Base-by-base conservation (phyloP, 1,140 invertebrate species). In the Drosophila auraria region DNA sequence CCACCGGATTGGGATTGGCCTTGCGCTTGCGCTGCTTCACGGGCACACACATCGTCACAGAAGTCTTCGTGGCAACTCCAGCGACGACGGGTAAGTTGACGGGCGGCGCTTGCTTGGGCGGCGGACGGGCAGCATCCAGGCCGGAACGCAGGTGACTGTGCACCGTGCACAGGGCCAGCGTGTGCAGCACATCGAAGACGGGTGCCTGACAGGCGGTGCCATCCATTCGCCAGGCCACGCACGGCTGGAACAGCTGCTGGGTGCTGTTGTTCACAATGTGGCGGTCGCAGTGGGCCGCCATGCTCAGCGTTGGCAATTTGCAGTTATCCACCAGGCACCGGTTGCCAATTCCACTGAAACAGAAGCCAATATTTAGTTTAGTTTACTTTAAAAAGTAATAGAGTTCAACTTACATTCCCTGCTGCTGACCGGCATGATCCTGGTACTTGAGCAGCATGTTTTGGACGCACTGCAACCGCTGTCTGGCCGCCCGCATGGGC, bases 251-350 rank as follows among this genome's bases (percentile, higher is more conserved):
- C 50, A 98, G 94, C 75, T 97, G 95, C 93, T 99, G 98, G 79
- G 98, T 97, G 33, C 95, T 95, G 92, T 98, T 98, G 75, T 96
- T 94, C 94, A 97, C 97, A 66, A 98, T 97, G 93, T 99, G 98
- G 62, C 95, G 94, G 17, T 96, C 93, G 92, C 98, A 98, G 89
- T 98, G 96, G 25, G 96, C 95, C 0, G 97, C 97, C 80, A 98
- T 92, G n/a, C 96, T 96, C 2, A 93, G 91, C 60, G 95, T 94
- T 9, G 92, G 93, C 47, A 83, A 57, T 44, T 65, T 78, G 49
- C 92, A 93, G 9, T 63, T 74, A 12, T 63, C 50, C 23, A 84
- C 68, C 20, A 78, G 49, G 40, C 92, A 93, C 8, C 64, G 77
- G 57, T 91, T 93, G 25, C 75, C 78, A 57, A 80, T 72, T 14